Percentiles rank a stretch among this genome's conserved stretches.
Conservation (phyloP, 1,140 invertebrate genomes). For the Danaus melanippus region DNA sequence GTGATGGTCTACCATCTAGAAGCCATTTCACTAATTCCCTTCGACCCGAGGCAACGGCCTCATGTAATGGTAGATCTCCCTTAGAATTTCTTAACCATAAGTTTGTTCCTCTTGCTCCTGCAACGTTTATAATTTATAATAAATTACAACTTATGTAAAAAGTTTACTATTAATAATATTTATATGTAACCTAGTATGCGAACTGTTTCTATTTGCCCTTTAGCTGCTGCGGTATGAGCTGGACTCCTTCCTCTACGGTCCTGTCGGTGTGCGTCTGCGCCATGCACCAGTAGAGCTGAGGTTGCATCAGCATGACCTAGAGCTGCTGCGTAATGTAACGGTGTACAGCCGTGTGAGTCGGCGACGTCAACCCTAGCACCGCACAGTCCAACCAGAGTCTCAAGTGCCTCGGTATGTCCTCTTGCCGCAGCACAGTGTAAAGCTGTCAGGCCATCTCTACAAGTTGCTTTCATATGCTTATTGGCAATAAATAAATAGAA, state of each 20-base stretch:
- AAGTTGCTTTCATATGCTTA: too few species aligned
- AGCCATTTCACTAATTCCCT: slow-evolving; percentile 91
- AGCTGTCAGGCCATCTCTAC: slow-evolving; percentile 86
- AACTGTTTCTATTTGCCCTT: slow-evolving; percentile 86
- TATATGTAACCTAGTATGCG: slow-evolving; percentile 64
- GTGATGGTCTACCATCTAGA: slow-evolving; percentile 83
- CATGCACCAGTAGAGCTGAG: slow-evolving; percentile 87
- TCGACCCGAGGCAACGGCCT: slow-evolving; percentile 93
- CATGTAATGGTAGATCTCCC: slow-evolving; percentile 94
- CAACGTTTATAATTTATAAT: slow-evolving; percentile 20
- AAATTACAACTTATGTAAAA: not conserved
- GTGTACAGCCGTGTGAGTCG: slow-evolving; percentile 94
- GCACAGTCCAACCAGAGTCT: slow-evolving; percentile 90
- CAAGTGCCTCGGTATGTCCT: slow-evolving; percentile 94
- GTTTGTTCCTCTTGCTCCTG: slow-evolving; percentile 87
- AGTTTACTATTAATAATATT: too few species aligned
- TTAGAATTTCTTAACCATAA: slow-evolving; percentile 93
- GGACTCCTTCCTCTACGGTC: slow-evolving; percentile 91
- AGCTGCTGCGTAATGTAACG: slow-evolving; percentile 96
- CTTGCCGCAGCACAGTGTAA: slow-evolving; percentile 96
- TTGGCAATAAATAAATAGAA: not conserved
- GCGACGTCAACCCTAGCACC: slow-evolving; percentile 87
- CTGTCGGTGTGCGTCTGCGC: slow-evolving; percentile 92
- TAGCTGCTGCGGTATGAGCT: slow-evolving; percentile 91
- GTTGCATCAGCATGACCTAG: slow-evolving; percentile 96